Percentiles rank a stretch among this genome's conserved stretches.
phyloP scores from a whole-genome alignment of 2,888 invertebrate genomes.

The Agriopis leucophaearia region DNA sequence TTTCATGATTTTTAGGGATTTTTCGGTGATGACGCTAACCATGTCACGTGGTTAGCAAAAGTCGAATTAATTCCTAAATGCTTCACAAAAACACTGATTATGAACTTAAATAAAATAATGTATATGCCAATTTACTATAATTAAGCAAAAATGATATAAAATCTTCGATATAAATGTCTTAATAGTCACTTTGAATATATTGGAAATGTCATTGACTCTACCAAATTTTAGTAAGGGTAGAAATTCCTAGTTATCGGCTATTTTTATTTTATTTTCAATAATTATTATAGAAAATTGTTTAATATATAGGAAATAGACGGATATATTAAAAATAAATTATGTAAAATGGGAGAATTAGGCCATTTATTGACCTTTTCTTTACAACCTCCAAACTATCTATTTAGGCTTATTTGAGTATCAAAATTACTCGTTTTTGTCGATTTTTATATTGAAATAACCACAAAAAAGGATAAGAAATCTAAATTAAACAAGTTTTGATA shows the following conservation, averaged over 20 bases:
- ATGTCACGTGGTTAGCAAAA: slow-evolving; percentile 35
- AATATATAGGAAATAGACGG: background rate
- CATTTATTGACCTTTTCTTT: background rate
- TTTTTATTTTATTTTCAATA: background rate
- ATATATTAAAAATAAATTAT: background rate
- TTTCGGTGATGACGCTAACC: slow-evolving; percentile 18
- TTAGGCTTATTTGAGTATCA: slow-evolving; percentile 3
- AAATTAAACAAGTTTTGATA: background rate
- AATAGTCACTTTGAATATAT: slow-evolving; percentile 13
- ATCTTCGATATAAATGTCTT: background rate
- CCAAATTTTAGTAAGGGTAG: background rate
- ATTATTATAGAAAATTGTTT: background rate
- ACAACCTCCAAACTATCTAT: background rate
- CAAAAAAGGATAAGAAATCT: background rate
- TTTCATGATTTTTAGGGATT: slow-evolving; percentile 29
- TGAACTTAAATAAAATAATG: slow-evolving; percentile 3
- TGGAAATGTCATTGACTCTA: slow-evolving; percentile 1
- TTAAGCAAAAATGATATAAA: slow-evolving; percentile 3
- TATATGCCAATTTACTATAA: background rate
- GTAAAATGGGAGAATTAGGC: background rate
- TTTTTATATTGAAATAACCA: background rate
- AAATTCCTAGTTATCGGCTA: background rate
- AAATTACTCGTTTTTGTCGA: background rate
- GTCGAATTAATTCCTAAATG: background rate
- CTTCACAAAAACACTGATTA: background rate